These are phyloP conservation scores for Thomomys bottae DNA, from an alignment of 2,113 vertebrate genomes.

Conservation along the genomic window DNA sequence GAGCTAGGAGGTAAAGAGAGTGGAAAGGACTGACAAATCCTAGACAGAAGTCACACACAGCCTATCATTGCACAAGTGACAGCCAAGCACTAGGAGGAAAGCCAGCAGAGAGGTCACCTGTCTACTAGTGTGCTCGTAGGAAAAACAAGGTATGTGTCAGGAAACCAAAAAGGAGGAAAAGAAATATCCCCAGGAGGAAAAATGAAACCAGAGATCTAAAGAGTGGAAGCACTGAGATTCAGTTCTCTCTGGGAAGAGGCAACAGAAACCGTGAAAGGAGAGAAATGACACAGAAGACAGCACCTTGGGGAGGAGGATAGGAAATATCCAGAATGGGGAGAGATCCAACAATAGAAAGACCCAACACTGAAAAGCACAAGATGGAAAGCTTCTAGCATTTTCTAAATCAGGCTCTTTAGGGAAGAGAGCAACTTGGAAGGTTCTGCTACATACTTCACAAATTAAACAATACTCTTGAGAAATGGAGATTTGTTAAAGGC, in stretches of 20 bases:
- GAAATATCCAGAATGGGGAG: not conserved
- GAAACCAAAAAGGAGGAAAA: not conserved
- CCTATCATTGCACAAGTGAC: not conserved
- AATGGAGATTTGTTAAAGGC: not conserved
- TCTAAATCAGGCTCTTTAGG: not conserved
- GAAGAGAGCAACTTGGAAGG: not conserved
- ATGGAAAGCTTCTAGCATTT: not conserved
- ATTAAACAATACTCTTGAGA: not conserved
- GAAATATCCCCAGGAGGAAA: not conserved
- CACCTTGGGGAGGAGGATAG: not conserved
- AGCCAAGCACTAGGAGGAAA: not conserved
- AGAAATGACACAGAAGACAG: not conserved
- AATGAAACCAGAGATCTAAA: not conserved
- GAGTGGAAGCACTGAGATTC: not conserved
- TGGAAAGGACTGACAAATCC: not conserved
- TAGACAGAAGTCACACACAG: slow-evolving; percentile 23
- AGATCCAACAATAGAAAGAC: too few species aligned
- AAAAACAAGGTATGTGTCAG: not conserved
- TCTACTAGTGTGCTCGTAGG: not conserved
- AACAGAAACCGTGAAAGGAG: not conserved
- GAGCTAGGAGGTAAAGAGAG: slow-evolving; percentile 19
- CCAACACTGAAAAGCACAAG: not conserved
- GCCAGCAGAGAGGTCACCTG: not conserved
- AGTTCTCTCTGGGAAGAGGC: not conserved
- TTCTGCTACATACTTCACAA: not conserved